These are phyloP conservation scores for Drosophila nigromelanica DNA, from an alignment of 1,140 invertebrate genomes.

Conservation along the genomic window DNA sequence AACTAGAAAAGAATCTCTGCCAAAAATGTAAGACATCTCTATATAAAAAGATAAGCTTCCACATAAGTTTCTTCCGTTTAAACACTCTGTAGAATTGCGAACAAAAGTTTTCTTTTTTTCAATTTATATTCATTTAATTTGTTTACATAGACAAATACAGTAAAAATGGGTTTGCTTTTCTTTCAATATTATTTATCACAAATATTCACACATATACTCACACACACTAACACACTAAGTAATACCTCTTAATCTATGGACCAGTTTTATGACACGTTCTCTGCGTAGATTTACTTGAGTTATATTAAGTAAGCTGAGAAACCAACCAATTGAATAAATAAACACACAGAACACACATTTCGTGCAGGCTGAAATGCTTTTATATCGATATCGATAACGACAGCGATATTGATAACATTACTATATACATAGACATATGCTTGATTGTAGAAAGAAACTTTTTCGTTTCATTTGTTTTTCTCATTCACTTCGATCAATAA, in stretches of 20 bases:
- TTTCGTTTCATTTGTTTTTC: background rate
- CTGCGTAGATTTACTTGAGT: constrained; percentile 51
- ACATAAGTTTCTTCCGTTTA: constrained; percentile 2
- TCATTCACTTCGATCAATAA: background rate
- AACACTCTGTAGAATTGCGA: background rate
- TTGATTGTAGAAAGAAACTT: background rate
- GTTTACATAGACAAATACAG: background rate
- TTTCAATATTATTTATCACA: constrained; percentile 1
- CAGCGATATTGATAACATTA: constrained; percentile 1
- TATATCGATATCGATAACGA: background rate
- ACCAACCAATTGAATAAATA: constrained; percentile 15
- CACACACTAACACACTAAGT: constrained; percentile 50
- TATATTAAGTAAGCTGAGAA: constrained; percentile 43
- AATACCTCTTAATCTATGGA: constrained; percentile 81
- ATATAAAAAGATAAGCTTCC: background rate
- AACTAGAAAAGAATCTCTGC: background rate
- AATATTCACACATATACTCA: constrained; percentile 6
- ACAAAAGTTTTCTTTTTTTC: background rate
- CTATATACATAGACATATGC: background rate
- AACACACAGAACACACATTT: background rate
- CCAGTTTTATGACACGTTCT: constrained; percentile 63
- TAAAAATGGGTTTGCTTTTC: background rate
- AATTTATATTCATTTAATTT: constrained; percentile 1
- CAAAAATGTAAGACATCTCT: background rate
- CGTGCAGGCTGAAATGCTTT: too few relatives aligned